These are phyloP conservation scores for Hydrolagus affinis DNA, from an alignment of 2,113 vertebrate species.

Conservation along the genomic window DNA sequence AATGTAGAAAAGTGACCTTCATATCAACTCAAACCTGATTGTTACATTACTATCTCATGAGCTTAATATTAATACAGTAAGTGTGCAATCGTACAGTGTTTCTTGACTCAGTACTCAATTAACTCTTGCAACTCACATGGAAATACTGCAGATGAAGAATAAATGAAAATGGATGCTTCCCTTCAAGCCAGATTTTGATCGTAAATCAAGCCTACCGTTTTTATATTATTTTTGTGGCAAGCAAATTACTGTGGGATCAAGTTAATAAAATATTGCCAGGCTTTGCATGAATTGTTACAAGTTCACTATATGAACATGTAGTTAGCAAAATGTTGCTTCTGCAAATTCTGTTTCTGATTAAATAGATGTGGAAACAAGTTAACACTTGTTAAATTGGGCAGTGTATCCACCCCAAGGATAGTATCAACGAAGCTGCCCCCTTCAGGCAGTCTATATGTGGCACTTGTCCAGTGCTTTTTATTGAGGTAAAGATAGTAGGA, in stretches of 20 bases:
- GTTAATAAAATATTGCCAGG: too few species aligned
- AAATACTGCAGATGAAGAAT: too few species aligned
- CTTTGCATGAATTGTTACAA: neutral
- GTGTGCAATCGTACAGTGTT: too few species aligned
- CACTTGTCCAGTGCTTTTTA: neutral
- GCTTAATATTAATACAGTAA: too few species aligned
- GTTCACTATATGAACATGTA: neutral
- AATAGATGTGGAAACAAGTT: neutral
- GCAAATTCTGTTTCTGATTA: neutral
- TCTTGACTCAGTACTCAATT: too few species aligned
- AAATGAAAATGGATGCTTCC: too few species aligned
- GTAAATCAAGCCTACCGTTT: neutral
- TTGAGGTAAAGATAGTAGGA: neutral
- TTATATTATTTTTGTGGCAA: neutral
- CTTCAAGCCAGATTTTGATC: neutral
- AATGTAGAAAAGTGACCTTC: too few species aligned
- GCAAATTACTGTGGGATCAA: neutral
- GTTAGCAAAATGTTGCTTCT: neutral
- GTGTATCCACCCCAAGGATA: neutral
- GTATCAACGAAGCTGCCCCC: neutral
- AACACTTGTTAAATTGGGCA: slow-evolving; percentile 9
- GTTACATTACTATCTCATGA: too few species aligned
- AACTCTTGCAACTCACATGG: too few species aligned
- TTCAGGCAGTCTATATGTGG: neutral
- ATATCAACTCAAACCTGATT: too few species aligned